Base-by-base conservation (phyloP, 2,797 vertebrate genomes). In the Myotis daubentonii region DNA sequence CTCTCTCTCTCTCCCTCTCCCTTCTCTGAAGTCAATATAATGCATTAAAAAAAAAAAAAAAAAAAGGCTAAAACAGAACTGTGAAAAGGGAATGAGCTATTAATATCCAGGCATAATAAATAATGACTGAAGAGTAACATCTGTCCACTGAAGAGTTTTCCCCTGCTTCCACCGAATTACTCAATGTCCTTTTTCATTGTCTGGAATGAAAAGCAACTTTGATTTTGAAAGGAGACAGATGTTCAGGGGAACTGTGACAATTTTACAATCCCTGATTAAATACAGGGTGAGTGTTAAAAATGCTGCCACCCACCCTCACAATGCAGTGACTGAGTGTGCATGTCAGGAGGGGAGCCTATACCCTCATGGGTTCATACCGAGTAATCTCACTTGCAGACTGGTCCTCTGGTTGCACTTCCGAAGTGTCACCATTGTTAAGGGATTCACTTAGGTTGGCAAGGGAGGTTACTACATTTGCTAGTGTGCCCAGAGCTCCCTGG, bases 391-490 rank as follows among this genome's bases (percentile, higher is more conserved):
- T 99, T 90, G 99, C 98, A 22, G 99, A 99, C 91, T 99, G 99
- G 95, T 99, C 99, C 97, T 99, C 99, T 15, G 99, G 99, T 85
- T 99, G 99, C 97, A 98, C 97, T 97, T 99, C 99, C 38, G 99
- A 98, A 90, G 98, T 98, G 95, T 99, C 99, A 20, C 99, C 99
- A 30, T 99, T 99, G 98, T 99, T 99, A 85, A 99, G 97, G 68
- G 99, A 99, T 82, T 99, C 99, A 47, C 98, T 99, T 76, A 99
- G 98, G 97, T 98, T 99, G 96, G 99, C 99, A 95, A 99, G 98
- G 57, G 99, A 99, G 22, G 99, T 99, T 97, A 99, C 99, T 84
- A 99, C 99, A 95, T 99, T 99, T 95, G 99, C 99, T 91, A 99
- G 97, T 1, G 99, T 99, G 94, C 99, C 99, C 98, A 99, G 97